Percentiles rank a stretch among this genome's conserved stretches.
Conservation (phyloP, 1,140 invertebrate genomes). For the Cotesia chilonis region DNA sequence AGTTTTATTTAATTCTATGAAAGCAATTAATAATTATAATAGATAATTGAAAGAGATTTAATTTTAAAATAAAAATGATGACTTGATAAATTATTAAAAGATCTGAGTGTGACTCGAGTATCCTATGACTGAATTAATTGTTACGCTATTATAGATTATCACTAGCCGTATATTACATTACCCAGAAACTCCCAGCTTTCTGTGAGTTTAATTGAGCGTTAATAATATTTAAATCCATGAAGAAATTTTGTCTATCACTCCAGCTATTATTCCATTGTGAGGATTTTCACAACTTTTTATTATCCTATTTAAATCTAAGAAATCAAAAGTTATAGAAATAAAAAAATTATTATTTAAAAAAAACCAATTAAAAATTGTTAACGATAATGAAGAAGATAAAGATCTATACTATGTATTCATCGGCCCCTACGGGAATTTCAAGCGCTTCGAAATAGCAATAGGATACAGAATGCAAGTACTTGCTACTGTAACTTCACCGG, state of each 20-base stretch:
- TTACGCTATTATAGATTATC: slow-evolving; percentile 47
- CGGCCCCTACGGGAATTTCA: no score
- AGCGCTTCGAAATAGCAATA: no score
- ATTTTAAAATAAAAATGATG: background rate
- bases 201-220: slow-evolving; percentile 54
- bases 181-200: slow-evolving; percentile 41
- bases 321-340: background rate
- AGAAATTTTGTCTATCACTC: slow-evolving; percentile 37
- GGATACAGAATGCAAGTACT: background rate
- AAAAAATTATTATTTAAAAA: background rate
- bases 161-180: slow-evolving; percentile 34
- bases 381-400: no score
- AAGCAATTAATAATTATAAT: background rate
- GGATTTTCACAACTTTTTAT: background rate
- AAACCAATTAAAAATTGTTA: no score
- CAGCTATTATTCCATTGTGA: slow-evolving; percentile 42
- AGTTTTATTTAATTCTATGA: background rate
- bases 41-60: background rate
- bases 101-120: slow-evolving; percentile 25
- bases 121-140: slow-evolving; percentile 51
- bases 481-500: background rate
- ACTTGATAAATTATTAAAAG: slow-evolving; percentile 6
- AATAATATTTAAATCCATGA: slow-evolving; percentile 51
- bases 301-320: background rate
- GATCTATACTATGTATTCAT: no score